Conservation (phyloP, 2,797 vertebrate species). For the Hemitrygon akajei region DNA sequence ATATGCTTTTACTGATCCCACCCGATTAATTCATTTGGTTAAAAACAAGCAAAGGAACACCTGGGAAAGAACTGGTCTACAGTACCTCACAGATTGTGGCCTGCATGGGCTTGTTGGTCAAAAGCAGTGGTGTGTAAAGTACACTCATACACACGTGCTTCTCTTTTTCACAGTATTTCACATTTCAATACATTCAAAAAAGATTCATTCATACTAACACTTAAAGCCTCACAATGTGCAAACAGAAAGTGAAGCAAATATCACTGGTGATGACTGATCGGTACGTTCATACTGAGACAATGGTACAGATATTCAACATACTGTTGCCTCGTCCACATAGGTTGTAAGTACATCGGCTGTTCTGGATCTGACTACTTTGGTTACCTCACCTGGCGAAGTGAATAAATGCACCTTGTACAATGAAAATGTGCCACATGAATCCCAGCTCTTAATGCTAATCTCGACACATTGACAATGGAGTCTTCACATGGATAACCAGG, state of each 20-base stretch:
- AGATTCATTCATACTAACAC: background rate
- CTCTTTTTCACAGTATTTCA: background rate
- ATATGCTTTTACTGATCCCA: background rate
- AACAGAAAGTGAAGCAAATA: background rate
- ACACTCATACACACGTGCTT: background rate
- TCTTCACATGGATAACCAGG: background rate
- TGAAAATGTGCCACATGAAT: background rate
- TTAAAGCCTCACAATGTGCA: background rate
- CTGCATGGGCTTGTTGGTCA: background rate
- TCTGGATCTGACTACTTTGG: background rate
- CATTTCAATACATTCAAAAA: background rate
- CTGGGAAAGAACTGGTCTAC: background rate
- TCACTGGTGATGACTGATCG: background rate
- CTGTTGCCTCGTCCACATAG: background rate
- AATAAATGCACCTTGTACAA: background rate
- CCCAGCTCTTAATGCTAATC: background rate
- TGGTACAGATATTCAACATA: background rate
- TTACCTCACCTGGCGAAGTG: background rate
- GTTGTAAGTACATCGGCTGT: background rate
- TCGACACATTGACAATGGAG: background rate
- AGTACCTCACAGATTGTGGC: background rate
- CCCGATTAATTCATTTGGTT: slow-evolving; percentile 17
- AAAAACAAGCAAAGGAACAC: slow-evolving; percentile 13
- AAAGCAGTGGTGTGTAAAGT: background rate
- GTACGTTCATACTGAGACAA: background rate